Evolutionary conservation across 2,888 invertebrate species (phyloP), one percentile per base, ranked within the genome.

Genomic region (Tribolium freemani): DNA sequence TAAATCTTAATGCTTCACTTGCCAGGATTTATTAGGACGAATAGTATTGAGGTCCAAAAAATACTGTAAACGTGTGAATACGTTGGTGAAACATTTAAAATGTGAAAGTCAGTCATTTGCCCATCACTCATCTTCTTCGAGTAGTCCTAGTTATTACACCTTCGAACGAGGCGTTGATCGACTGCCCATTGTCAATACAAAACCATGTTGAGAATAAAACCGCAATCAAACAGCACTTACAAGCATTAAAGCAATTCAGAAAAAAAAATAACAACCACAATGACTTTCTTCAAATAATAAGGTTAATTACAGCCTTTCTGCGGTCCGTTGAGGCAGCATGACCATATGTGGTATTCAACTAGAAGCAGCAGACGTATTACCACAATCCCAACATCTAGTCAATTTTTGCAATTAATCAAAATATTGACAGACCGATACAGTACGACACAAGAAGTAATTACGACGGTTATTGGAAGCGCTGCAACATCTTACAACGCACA

Each of bases 341-440:
- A 50, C 66, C 54, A 66, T 64, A 53, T 64, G 53, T 44, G 64
- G 64, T 26, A 16, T 21, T 54, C 46, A 11, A 45, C 54, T 31
- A 46, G 48, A 21, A 67, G 53, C 64, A 56, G 13, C 20, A 44
- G 20, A 46, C 16, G 38, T 56, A 46, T 30, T 50, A 31, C 26
- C 51, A 63, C 63, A 66, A 45, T 46, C 50, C 54, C 21, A 54
- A 54, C 30, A 54, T 30, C 54, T 9, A 48, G 8, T 1, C 46
- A 46, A 46, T 50, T 67, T 67, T 67, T 58, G 58, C 58, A 68
- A 68, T 68, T 58, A 68, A 68, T 68, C 68, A 68, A 57, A 68
- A 31, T 20, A 58, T 58, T 58, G 68, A 67, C 66, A 13, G 56
- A 53, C 11, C n/a, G 56, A 56, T 56, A 48, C 38, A 38, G 56